Conservation (phyloP, 1,140 invertebrate genomes). For the Rhagoletis zephyria region DNA sequence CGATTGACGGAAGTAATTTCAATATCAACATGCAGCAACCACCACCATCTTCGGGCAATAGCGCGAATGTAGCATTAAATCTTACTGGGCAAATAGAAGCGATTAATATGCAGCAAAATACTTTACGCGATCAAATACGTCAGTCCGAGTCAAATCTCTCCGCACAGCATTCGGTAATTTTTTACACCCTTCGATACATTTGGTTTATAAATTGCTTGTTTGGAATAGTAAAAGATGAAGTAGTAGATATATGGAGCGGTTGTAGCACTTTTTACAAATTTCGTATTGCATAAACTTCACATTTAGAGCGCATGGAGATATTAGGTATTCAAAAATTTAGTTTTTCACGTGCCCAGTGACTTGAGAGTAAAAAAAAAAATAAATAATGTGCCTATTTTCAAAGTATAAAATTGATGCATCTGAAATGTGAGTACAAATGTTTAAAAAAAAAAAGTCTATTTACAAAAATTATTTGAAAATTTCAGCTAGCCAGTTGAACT, state of each 20-base stretch:
- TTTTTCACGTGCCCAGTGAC: neutral
- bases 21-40: slow-evolving; percentile 49
- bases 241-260: too few species aligned
- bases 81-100: slow-evolving; percentile 74
- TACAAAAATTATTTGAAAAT: neutral
- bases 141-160: slow-evolving; percentile 95
- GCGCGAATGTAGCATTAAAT: slow-evolving; percentile 68
- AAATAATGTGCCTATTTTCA: neutral
- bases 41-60: slow-evolving; percentile 61
- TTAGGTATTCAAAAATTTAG: too few species aligned
- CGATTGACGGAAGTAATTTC: slow-evolving; percentile 54
- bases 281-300: too few species aligned
- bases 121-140: slow-evolving; percentile 90
- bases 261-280: too few species aligned
- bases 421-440: slow-evolving; percentile 17
- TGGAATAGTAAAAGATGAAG: too few species aligned
- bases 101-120: slow-evolving; percentile 82
- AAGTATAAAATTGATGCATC: neutral
- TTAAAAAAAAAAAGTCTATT: neutral
- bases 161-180: slow-evolving; percentile 88
- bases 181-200: neutral
- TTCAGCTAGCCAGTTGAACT: neutral
- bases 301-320: too few species aligned
- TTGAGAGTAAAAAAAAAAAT: neutral
- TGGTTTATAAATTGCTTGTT: neutral